Base-by-base conservation (phyloP, 1,140 invertebrate species). In the Platorchestia sp. region DNA sequence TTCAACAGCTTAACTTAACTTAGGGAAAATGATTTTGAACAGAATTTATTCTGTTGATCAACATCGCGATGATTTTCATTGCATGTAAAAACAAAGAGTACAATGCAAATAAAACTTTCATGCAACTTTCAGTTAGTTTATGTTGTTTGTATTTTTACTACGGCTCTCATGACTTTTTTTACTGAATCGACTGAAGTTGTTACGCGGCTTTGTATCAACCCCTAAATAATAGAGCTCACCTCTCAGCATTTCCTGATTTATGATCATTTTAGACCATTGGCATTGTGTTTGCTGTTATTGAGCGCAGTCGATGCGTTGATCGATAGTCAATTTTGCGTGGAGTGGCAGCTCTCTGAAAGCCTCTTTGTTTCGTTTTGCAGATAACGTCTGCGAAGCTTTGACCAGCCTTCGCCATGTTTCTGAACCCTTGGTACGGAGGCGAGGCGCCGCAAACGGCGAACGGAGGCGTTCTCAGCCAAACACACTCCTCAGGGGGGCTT, bases 341-440 rank as follows among this genome's bases (percentile, higher is more conserved):
- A 10, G 59, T 75, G 59, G 59, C 59, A 36, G 27, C 59, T 75
- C 59, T 75, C 59, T 36, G 1, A 75, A 75, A 75, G 27, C 87
- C 41, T 0, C 87, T 90, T 45, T 45, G 45, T 93, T 93, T 45
- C 47, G 36, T 93, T 36, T 93, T 93, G 7, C 91, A 93, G 91
- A 93, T 93, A 44, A 45, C 40, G 41, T 44, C 87, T 27, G 41
- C 89, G 89, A 44, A 45, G 45, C 91, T 47, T 47, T 47, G 43
- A 45, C 91, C 40, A 93, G 40, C 36, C 43, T n/a, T 41, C 91
- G 45, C 43, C 1, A 93, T 93, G 91, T 93, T 93, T 44, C 45
- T 93, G 91, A 93, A 93, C n/a, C 91, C 91, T 7, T 93, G 91
- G 91, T 93, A 93, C 91, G 91, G 91, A 44, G 91, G 91, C 44